Base-by-base conservation (phyloP, 2,797 vertebrate genomes). In the Pseudochromis fuscus region DNA sequence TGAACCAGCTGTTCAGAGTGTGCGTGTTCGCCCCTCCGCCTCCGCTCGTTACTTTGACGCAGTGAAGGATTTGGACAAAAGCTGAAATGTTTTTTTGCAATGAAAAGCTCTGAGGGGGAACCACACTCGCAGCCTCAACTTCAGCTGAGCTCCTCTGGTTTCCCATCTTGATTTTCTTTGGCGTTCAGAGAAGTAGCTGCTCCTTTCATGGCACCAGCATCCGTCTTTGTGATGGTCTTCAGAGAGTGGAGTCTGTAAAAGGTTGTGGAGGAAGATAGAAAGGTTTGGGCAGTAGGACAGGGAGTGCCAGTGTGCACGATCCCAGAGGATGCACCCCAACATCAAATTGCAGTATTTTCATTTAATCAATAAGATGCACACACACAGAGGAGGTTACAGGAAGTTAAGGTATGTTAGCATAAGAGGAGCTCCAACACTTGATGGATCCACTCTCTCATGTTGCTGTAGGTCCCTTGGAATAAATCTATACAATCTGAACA, bases 1-100 rank as follows among this genome's bases (percentile, higher is more conserved):
- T 59, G 79, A 92, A 89, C 61, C 90, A 92, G 87, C 88, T 92
- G 89, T 64, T 59, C 16, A 0, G 30, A 56, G 72, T 28, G 64
- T 46, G 58, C 66, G 45, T n/a, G 60, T 31, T 44, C 31, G 27
- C 15, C 42, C 19, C 10, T 31, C n/a, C 7, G 13, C 8, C 24
- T 58, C 23, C 27, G 70, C 37, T 67, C 23, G 25, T 53, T 63
- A 27, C 51, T n/a, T 56, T 25, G 5, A 67, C 6, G 24, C 21
- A 25, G 9, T 15, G 16, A 55, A 69, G 57, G 38, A 40, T 79
- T 67, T 63, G 40, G 12, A 57, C 23, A 53, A 48, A 59, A 67
- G 37, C 25, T 12, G 18, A 72, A 62, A 18, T 15, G 73, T 75
- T 56, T 57, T 15, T 73, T 80, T 52, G 49, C 21, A 27, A 59